Evolutionary conservation across 1,140 invertebrate genomes (phyloP).

Genomic region (Cydia fagiglandana): DNA sequence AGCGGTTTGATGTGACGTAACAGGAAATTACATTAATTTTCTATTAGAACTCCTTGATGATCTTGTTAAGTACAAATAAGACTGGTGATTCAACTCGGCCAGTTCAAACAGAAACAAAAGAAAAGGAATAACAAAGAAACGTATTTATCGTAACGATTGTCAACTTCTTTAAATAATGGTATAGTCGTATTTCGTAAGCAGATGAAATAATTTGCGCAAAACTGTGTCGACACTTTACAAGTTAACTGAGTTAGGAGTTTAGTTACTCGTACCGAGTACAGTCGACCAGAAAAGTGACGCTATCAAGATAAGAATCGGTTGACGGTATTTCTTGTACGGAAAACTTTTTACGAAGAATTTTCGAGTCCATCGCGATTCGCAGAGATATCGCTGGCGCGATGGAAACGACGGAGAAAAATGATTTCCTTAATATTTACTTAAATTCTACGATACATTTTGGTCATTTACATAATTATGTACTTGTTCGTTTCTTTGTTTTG

Average conservation of each 20-base stretch:
- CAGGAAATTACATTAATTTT: conserved; percentile 31
- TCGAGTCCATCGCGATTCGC: conserved; percentile 15
- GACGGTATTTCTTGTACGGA: conserved; percentile 20
- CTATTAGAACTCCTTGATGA: conserved; percentile 26
- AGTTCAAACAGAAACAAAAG: conserved; percentile 13
- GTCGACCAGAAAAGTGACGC: conserved; percentile 17
- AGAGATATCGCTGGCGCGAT: conserved; percentile 3
- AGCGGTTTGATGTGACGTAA: neutral
- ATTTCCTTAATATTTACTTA: conserved; percentile 31
- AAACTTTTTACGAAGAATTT: conserved; percentile 14
- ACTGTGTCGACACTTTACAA: conserved; percentile 26
- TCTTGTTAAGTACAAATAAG: conserved; percentile 21
- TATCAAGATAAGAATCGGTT: conserved; percentile 28
- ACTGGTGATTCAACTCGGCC: conserved; percentile 15
- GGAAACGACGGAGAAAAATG: conserved; percentile 9
- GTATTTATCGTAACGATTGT: conserved; percentile 20
- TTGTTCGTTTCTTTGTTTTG: conserved; percentile 19
- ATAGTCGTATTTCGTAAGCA: conserved; percentile 18
- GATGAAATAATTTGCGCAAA: conserved; percentile 28
- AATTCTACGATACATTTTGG: conserved; percentile 37
- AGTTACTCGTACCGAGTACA: conserved; percentile 14
- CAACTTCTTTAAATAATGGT: conserved; percentile 20
- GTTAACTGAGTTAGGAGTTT: conserved; percentile 14
- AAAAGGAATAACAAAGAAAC: conserved; percentile 21
- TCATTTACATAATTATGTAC: conserved; percentile 34